Evolutionary conservation across 2,888 invertebrate genomes (phyloP), one percentile per base, ranked within the genome.

Genomic region (Dryocosmus kuriphilus): DNA sequence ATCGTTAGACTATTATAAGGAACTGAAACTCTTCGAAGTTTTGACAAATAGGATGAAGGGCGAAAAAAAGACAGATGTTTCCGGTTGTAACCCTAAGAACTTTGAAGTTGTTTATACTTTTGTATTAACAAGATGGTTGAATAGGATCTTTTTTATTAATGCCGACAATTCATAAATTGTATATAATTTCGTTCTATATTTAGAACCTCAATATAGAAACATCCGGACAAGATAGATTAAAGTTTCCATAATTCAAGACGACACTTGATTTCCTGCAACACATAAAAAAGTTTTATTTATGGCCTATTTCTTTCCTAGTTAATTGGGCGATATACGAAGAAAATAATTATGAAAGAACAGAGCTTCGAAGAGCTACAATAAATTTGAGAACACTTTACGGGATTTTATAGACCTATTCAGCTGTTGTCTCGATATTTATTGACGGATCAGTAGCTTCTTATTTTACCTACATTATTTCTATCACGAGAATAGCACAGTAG

Each of bases 361-460:
- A 14, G 24, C 3, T 30, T 19, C 6, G 0, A 61, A 8, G 2
- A 30, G 14, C 19, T 9, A 2, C 1, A 62, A 19, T 32, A 9
- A 16, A n/a, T 19, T 63, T 63, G 9, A 63, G 19, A 3, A 14
- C 8, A 35, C 5, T 19, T 4, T n/a, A 30, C 5, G 1, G 22
- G 19, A 63, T 0, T n/a, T 22, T 63, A 63, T 22, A 38, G 63
- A 63, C 22, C 24, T 9, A 63, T 38, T 38, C 63, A 24, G 22
- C 65, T 11, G 41, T 11, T 65, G 22, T 16, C 41, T 22, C 24
- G 24, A 65, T 41, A 65, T 65, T 65, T 65, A 41, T 65, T 65
- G 38, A 22, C 22, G 63, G n/a, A 38, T 65, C 41, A 38, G 38
- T 19, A 16, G n/a, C 22, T 22, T 38, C 11, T 11, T 41, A 9